A percentile compares a stretch with the other conserved stretches of the same genome.
Conservation (phyloP, 2,113 vertebrate genomes). For the Tetrax tetrax region DNA sequence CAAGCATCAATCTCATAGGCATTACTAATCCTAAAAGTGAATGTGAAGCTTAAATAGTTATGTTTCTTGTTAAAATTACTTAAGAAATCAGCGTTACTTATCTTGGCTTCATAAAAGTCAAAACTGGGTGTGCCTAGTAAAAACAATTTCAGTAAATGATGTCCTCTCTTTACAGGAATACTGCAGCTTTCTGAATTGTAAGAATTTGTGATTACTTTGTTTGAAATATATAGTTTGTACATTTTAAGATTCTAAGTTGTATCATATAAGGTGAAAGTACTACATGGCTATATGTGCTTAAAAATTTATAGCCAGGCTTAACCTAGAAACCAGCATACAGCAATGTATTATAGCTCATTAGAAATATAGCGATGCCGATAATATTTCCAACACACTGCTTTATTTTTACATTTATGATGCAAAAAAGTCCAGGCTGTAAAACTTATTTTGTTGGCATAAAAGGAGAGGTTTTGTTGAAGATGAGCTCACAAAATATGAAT, state of each 20-base stretch:
- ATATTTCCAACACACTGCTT: background rate
- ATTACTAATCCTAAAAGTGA: background rate
- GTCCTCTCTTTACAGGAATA: background rate
- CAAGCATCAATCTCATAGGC: background rate
- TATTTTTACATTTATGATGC: background rate
- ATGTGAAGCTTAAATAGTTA: background rate
- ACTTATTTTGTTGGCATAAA: background rate
- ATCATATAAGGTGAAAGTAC: background rate
- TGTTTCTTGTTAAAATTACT: background rate
- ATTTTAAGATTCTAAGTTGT: background rate
- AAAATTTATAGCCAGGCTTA: background rate
- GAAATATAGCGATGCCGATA: background rate
- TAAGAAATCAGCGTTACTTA: background rate
- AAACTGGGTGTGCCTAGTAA: background rate
- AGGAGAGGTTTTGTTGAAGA: background rate
- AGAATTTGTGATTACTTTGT: background rate
- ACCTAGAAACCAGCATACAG: background rate
- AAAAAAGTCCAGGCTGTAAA: constrained; percentile 1
- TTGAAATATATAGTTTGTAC: background rate
- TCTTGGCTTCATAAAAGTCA: background rate
- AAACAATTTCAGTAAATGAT: background rate
- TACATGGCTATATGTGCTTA: background rate
- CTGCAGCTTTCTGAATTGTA: background rate
- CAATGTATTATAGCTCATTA: background rate
- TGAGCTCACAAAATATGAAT: constrained; percentile 8